Base-by-base conservation (phyloP, 2,113 vertebrate species). In the Chamaea fasciata region DNA sequence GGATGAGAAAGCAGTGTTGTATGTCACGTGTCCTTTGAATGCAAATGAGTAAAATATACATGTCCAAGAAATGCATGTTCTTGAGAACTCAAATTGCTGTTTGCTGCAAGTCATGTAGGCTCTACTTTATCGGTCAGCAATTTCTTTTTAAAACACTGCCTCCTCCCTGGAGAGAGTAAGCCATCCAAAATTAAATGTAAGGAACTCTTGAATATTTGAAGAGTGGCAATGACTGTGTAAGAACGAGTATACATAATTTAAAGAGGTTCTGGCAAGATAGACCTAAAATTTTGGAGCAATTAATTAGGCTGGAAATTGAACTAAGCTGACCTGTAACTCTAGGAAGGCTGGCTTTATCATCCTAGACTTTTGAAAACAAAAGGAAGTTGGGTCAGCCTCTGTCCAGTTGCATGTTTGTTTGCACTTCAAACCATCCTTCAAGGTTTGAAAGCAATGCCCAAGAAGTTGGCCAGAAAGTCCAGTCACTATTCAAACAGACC, bases 141-240 rank as follows among this genome's bases (percentile, higher is more conserved):
- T 73, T 94, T 82, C 56, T 90, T 81, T 93, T 95, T 93, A 75
- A 95, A 97, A 92, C 39, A 74, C 50, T 73, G 50, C 37, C 79
- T 92, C 52, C 52, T 93, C 88, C 70, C 68, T 65, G 52, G 78
- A 92, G 83, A 87, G 33, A 89, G 53, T 76, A 92, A 96, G 77
- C 64, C 47, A 83, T 82, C 47, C 55, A 44, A 93, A 96, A 87
- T 83, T 93, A 96, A 96, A 90, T 84, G 65, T 79, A 75, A 95
- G 81, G 89, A 91, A 92, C 59, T 39, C 62, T 82, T 94, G 91
- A 92, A 96, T 96, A 94, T 94, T 90, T 92, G 88, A 94, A 92
- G 76, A 87, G 83, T 68, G 83, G 53, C 53, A 69, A 68, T 82
- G 62, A 78, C 57, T 92, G 31, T 92, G 67, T 95, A 89, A 96